Evolutionary conservation across 2,888 invertebrate genomes (phyloP), one percentile per base, ranked within the genome.

Genomic region (Hoplodrina blanda): DNA sequence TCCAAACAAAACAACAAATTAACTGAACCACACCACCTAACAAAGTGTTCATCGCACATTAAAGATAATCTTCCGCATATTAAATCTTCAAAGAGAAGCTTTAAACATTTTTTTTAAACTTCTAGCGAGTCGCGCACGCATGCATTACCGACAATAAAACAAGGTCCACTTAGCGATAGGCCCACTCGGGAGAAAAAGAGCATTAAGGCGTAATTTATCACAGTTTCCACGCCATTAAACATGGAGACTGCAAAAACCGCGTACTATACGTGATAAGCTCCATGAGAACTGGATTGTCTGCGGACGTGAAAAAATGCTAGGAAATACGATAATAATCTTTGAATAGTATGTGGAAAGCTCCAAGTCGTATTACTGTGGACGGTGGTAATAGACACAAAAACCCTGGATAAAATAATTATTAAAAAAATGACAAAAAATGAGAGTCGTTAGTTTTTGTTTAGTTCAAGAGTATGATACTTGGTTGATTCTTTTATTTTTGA

Each of bases 151-250:
- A 89, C 88, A 91, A 89, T 91, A 92, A 92, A 92, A 91, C 89
- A 89, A 85, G 85, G 84, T 76, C 85, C 87, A 90, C 87, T 88
- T 89, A 88, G 87, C 87, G 88, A 89, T 90, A 90, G 90, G 90
- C 89, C 73, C 86, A 60, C 85, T 85, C 83, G 82, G 87, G 88
- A 89, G 89, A 92, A 89, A 95, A 94, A 94, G 91, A 87, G 89
- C 93, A 93, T 95, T 94, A 95, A 89, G 90, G 88, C 86, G 90
- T 92, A 93, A 94, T 95, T 94, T 95, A 95, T 95, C 95, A 94
- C 93, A 90, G 91, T 94, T 95, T 95, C 93, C 91, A 88, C 89
- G 88, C 93, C 95, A 95, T 95, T 95, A 91, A 95, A 94, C 92
- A 92, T 86, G 90, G 89, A 92, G 91, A 91, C 91, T 91, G 92